Percentiles rank a stretch among this genome's conserved stretches.
Evolutionary conservation across 2,888 invertebrate genomes (phyloP).

Genomic region (Flexamia atlantica): DNA sequence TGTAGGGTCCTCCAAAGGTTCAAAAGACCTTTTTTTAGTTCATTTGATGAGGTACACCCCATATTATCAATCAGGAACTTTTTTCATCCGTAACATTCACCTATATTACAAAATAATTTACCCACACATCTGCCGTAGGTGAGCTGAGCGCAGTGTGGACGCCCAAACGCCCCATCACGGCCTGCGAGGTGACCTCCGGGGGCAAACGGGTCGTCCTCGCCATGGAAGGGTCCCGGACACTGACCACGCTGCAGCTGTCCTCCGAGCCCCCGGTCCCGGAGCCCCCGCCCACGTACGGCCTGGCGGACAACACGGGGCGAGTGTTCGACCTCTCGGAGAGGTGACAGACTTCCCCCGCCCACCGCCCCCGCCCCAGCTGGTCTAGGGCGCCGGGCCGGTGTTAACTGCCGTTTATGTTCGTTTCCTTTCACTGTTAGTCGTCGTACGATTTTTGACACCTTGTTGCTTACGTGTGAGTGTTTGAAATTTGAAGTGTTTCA

Average conservation of each 20-base stretch:
- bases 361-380: slow-evolving; percentile 50
- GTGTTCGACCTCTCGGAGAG: slow-evolving; percentile 69
- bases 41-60: too few species aligned
- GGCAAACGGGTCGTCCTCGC: slow-evolving; percentile 85
- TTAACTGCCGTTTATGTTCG: slow-evolving; percentile 52
- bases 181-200: slow-evolving; percentile 87
- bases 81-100: too few species aligned
- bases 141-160: slow-evolving; percentile 88
- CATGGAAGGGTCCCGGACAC: slow-evolving; percentile 81
- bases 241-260: slow-evolving; percentile 81
- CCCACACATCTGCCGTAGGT: too few species aligned
- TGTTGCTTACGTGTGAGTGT: too few species aligned
- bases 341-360: slow-evolving; percentile 52
- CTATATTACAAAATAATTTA: too few species aligned
- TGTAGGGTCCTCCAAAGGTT: too few species aligned
- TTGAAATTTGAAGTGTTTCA: too few species aligned
- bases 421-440: slow-evolving; percentile 47
- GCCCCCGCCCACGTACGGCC: slow-evolving; percentile 69
- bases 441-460: slow-evolving; percentile 25
- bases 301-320: slow-evolving; percentile 75
- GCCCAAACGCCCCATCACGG: slow-evolving; percentile 84
- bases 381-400: slow-evolving; percentile 31
- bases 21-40: too few species aligned
- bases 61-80: too few species aligned
- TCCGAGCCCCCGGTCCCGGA: slow-evolving; percentile 70